Percentiles rank a stretch among this genome's conserved stretches.
phyloP scores from a whole-genome alignment of 2,113 vertebrate species.

The Thinocorus orbignyianus region DNA sequence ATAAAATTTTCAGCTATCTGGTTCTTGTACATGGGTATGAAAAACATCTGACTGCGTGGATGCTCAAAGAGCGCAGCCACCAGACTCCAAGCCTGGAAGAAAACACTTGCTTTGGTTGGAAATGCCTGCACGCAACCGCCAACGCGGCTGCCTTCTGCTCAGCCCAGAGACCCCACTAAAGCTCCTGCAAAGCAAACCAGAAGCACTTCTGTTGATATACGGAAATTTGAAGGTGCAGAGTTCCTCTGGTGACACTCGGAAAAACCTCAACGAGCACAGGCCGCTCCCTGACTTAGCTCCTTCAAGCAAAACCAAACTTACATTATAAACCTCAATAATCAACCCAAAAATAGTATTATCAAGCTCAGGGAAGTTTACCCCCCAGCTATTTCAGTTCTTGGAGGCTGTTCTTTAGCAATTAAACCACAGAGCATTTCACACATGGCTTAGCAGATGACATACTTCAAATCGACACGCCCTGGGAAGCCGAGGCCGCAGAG shows the following conservation, averaged over 20 bases:
- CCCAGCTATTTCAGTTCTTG: background rate
- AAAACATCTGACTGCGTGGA: background rate
- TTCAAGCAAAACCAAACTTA: background rate
- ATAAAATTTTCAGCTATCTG: background rate
- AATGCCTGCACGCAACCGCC: background rate
- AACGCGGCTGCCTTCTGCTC: background rate
- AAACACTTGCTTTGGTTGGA: background rate
- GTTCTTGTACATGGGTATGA: background rate
- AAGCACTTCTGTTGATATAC: background rate
- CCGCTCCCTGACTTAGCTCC: background rate
- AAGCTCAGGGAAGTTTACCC: background rate
- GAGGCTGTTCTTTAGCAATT: background rate
- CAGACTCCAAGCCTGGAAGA: accelerated
- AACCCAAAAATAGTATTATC: background rate
- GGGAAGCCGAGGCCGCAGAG: background rate
- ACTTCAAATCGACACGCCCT: background rate
- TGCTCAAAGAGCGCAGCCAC: background rate
- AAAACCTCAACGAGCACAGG: background rate
- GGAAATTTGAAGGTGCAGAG: background rate
- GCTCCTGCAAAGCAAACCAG: background rate
- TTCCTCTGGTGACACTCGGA: background rate
- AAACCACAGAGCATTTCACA: background rate
- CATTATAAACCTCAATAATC: background rate
- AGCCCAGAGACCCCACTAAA: background rate
- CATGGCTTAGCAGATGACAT: background rate